Evolutionary conservation across 2,113 vertebrate species (phyloP).

Genomic region (Pseudopipra pipra): DNA sequence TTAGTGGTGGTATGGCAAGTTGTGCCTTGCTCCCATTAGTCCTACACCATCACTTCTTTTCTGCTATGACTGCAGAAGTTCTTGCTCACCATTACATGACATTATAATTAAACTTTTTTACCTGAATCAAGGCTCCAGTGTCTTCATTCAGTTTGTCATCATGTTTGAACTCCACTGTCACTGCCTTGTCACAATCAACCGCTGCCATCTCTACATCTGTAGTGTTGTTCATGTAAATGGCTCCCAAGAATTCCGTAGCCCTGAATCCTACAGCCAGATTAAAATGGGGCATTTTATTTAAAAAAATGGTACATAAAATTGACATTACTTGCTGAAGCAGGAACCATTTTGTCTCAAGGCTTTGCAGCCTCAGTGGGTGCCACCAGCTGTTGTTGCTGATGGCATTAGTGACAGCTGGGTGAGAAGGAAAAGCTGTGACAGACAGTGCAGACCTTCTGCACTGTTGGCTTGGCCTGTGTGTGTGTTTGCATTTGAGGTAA

Average conservation of each 20-base stretch:
- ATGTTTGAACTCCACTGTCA: constrained; percentile 94
- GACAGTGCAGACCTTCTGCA: background rate
- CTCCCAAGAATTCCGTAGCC: constrained; percentile 93
- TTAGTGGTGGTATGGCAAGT: background rate
- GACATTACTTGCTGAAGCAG: background rate
- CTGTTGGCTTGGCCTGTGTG: background rate
- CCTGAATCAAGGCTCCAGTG: constrained; percentile 84
- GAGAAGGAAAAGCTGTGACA: background rate
- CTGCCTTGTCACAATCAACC: constrained; percentile 88
- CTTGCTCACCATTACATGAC: background rate
- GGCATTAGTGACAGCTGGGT: background rate
- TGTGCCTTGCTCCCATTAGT: background rate
- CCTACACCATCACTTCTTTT: too few species aligned
- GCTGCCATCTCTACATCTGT: constrained; percentile 94
- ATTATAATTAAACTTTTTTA: background rate
- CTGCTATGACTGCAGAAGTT: background rate
- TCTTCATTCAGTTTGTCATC: constrained; percentile 92
- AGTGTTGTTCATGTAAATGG: constrained; percentile 92
- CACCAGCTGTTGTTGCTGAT: background rate
- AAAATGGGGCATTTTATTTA: background rate
- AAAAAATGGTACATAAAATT: background rate
- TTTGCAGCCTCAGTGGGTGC: background rate
- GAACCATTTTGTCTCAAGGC: background rate
- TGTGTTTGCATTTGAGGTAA: background rate
- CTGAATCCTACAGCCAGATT: constrained; percentile 81